Conservation (phyloP, 2,797 vertebrate genomes). For the Neomorphus geoffroyi region DNA sequence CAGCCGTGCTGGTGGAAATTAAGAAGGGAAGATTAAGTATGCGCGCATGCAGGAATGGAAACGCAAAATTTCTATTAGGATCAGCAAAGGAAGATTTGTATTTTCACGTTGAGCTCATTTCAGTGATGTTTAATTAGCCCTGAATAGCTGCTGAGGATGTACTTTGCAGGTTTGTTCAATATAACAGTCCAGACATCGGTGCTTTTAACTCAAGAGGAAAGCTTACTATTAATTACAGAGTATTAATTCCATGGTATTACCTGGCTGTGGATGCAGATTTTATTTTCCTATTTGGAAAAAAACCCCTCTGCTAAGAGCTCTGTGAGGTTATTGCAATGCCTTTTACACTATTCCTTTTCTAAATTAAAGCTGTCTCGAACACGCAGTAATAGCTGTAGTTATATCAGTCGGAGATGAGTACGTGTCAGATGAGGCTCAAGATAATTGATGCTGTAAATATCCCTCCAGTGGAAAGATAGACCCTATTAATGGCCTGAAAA, state of each 20-base stretch:
- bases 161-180: not conserved
- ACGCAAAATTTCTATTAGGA: not conserved
- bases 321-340: not conserved
- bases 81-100: not conserved
- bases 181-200: not conserved
- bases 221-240: not conserved
- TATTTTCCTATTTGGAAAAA: no score
- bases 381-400: not conserved
- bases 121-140: not conserved
- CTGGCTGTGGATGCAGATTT: not conserved
- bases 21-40: not conserved
- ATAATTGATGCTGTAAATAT: conserved; percentile 21
- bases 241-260: not conserved
- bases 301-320: not conserved
- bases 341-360: not conserved
- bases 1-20: not conserved
- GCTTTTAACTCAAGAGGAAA: not conserved
- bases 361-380: not conserved
- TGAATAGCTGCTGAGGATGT: not conserved
- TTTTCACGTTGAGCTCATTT: not conserved
- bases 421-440: not conserved
- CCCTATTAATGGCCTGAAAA: not conserved
- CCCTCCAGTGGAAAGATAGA: not conserved
- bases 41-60: not conserved
- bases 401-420: not conserved